Evolutionary conservation across 1,140 invertebrate species (phyloP), one percentile per base, ranked within the genome.

Genomic region (Pseudomyrmex sp.): DNA sequence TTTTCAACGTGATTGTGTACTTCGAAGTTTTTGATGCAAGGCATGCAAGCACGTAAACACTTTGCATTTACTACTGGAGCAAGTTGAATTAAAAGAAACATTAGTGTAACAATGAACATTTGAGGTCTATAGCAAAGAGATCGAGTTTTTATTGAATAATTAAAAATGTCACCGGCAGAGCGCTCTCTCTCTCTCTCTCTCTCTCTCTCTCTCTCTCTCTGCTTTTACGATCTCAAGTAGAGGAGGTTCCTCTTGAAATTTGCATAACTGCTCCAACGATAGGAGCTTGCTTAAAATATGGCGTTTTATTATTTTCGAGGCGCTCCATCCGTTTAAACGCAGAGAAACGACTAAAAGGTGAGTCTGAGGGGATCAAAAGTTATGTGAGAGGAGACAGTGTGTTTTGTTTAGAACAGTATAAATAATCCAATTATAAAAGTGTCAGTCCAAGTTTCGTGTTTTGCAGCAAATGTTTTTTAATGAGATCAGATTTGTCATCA

Each of bases 151-250:
- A 88, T 90, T 88, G 86, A 90, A 92, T 92, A 91, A 91, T 92
- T 92, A 91, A 91, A 92, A 92, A 92, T 85, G 91, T 92, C 91
- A 92, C 85, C 82, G 50, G 87, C 91, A 92, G 91, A 85, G 83
- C 65, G 56, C 69, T 35, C 26, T 35, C 26, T 35, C 35, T 35
- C 26, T 35, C 26, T 35, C 26, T 35, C 26, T 35, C 35, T 35
- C 35, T 35, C 35, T 35, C 5, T 58, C 52, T 35, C 35, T 35
- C 5, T 35, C 5, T 35, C 35, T 35, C 5, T 58, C 46, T 80
- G 62, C 88, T 91, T 85, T 88, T 90, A 84, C 74, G 72, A 79
- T 84, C 84, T 87, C 85, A 82, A 91, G 85, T 85, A 62, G 74
- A 82, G 85, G 82, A 87, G 84, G 85, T 87, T 44, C 87, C 90